phyloP scores from a whole-genome alignment of 1,140 invertebrate genomes.

The Aradophagus sp. region DNA sequence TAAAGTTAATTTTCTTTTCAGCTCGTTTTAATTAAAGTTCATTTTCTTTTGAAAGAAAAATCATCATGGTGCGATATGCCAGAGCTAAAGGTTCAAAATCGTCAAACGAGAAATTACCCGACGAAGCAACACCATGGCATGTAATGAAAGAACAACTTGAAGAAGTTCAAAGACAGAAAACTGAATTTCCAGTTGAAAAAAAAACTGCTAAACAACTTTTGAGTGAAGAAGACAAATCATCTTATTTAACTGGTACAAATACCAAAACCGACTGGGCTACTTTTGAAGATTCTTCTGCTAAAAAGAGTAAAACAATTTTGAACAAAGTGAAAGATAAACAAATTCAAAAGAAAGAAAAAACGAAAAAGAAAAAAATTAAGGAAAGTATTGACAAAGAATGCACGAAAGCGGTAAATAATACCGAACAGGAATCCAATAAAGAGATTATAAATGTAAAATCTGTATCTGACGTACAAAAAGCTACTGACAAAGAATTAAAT shows the following conservation, averaged over 20 bases:
- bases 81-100: slow-evolving; percentile 83
- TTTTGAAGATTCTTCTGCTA: slow-evolving; percentile 52
- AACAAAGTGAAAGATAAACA: slow-evolving; percentile 30
- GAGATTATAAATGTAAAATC: too few relatives aligned
- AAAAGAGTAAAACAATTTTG: slow-evolving; percentile 15
- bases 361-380: slow-evolving; percentile 26
- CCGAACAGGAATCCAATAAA: too few relatives aligned
- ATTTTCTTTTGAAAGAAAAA: neutral
- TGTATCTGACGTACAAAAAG: neutral
- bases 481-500: neutral
- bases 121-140: slow-evolving; percentile 83
- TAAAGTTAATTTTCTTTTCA: too few relatives aligned
- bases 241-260: slow-evolving; percentile 47
- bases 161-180: slow-evolving; percentile 65
- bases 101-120: slow-evolving; percentile 80
- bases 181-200: slow-evolving; percentile 56
- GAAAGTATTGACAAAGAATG: too few relatives aligned
- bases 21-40: too few relatives aligned
- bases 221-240: slow-evolving; percentile 56
- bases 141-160: slow-evolving; percentile 80
- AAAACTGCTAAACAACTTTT: slow-evolving; percentile 66
- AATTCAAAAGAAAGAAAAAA: too few relatives aligned
- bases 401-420: too few relatives aligned
- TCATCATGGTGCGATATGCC: slow-evolving; percentile 82
- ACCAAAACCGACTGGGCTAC: slow-evolving; percentile 64